Percentiles rank a stretch among this genome's conserved stretches.
Conservation (phyloP, 2,888 invertebrate genomes). For the Apeira syringaria region DNA sequence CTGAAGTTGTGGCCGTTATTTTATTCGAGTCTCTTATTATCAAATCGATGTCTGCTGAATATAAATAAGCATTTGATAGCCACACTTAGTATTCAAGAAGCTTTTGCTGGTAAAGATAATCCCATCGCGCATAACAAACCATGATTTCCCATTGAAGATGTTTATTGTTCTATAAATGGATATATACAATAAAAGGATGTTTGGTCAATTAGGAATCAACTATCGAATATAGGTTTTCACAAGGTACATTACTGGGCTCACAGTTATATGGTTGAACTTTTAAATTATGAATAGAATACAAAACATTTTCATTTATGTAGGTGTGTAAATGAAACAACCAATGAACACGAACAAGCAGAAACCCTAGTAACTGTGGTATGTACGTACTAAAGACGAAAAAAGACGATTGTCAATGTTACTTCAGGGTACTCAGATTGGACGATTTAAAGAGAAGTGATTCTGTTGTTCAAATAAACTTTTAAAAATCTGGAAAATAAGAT, state of each 20-base stretch:
- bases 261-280: too few species aligned
- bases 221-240: not conserved
- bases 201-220: not conserved
- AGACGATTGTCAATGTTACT: too few species aligned
- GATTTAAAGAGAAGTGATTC: too few species aligned
- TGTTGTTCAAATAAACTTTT: too few species aligned
- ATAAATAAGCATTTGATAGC: slow-evolving; percentile 28
- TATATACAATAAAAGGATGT: not conserved
- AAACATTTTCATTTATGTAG: too few species aligned
- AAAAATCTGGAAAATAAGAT: too few species aligned
- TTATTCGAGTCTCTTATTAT: slow-evolving; percentile 18
- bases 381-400: too few species aligned
- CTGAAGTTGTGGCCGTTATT: slow-evolving; percentile 21
- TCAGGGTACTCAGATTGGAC: too few species aligned
- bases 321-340: too few species aligned
- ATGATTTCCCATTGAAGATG: slow-evolving; percentile 29
- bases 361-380: too few species aligned
- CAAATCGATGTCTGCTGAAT: slow-evolving; percentile 31
- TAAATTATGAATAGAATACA: too few species aligned
- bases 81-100: slow-evolving; percentile 21
- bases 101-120: slow-evolving; percentile 18
- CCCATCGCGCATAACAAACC: slow-evolving; percentile 37
- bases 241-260: not conserved
- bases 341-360: too few species aligned
- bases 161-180: slow-evolving; percentile 5